Conservation (phyloP, 1,140 invertebrate genomes). For the Drosophila nigromelanica region DNA sequence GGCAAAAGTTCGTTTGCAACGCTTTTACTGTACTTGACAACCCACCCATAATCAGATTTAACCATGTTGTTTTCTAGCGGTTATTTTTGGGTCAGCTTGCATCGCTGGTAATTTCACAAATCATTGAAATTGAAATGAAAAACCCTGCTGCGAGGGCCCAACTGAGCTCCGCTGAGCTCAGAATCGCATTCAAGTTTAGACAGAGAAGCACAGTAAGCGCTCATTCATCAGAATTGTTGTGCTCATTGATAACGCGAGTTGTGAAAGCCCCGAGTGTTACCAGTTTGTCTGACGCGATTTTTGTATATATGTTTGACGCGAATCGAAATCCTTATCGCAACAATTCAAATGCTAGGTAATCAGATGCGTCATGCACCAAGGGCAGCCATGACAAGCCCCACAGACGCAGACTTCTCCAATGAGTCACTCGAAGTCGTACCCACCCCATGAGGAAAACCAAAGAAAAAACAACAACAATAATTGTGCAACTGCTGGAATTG, state of each 20-base stretch:
- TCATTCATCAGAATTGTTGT: slow-evolving; percentile 43
- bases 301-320: not conserved
- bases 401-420: slow-evolving; percentile 12
- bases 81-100: slow-evolving; percentile 31
- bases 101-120: slow-evolving; percentile 45
- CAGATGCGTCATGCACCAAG: slow-evolving; percentile 40
- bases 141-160: not conserved
- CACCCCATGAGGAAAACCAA: slow-evolving; percentile 7
- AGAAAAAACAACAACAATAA: slow-evolving; percentile 2
- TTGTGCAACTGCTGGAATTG: slow-evolving; percentile 1
- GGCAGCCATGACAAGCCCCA: slow-evolving; percentile 11
- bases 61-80: not conserved
- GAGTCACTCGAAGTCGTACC: slow-evolving; percentile 31
- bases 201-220: slow-evolving; percentile 38
- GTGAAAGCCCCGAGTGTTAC: slow-evolving; percentile 1
- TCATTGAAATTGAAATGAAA: slow-evolving; percentile 44
- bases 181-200: slow-evolving; percentile 30
- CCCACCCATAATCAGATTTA: too few species aligned
- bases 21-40: too few species aligned
- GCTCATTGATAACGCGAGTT: slow-evolving; percentile 47
- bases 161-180: not conserved
- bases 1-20: too few species aligned
- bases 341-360: slow-evolving; percentile 21
- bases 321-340: slow-evolving; percentile 30
- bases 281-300: slow-evolving; percentile 13